These are phyloP conservation scores for Alces alces DNA, from an alignment of 2,113 vertebrate genomes.

Conservation along the genomic window DNA sequence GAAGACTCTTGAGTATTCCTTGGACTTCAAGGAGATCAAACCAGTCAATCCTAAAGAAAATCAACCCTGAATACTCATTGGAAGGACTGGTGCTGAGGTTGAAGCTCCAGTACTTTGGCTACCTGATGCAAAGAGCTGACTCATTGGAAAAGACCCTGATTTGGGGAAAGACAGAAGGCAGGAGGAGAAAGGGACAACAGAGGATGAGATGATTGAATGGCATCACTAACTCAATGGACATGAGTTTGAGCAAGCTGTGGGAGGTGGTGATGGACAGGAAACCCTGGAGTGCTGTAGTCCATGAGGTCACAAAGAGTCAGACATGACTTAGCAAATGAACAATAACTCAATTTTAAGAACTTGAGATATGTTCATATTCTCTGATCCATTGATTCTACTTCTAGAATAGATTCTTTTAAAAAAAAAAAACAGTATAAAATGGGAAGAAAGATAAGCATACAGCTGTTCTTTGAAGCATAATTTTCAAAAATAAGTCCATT, in stretches of 20 bases:
- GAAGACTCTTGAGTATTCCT: neutral
- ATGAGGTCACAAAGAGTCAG: neutral
- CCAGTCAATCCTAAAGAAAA: neutral
- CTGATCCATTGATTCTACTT: constrained; percentile 36
- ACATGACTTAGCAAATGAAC: neutral
- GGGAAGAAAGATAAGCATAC: neutral
- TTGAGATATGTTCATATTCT: constrained; percentile 23
- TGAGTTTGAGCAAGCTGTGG: neutral
- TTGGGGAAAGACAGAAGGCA: neutral
- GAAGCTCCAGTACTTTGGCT: neutral
- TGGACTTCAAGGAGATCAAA: neutral
- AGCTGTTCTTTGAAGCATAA: neutral
- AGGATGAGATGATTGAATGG: neutral
- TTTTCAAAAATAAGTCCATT: neutral
- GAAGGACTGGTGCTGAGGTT: neutral
- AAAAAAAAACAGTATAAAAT: constrained; percentile 8
- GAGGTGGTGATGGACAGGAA: neutral
- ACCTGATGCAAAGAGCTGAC: neutral
- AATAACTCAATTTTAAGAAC: neutral
- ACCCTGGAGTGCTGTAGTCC: neutral
- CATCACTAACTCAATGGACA: neutral
- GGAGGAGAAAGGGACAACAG: neutral
- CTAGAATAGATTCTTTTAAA: neutral
- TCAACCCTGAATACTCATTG: neutral
- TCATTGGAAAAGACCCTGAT: neutral